These are phyloP conservation scores for Ariolimax columbianus DNA, from an alignment of 2,888 invertebrate genomes.

Conservation along the genomic window DNA sequence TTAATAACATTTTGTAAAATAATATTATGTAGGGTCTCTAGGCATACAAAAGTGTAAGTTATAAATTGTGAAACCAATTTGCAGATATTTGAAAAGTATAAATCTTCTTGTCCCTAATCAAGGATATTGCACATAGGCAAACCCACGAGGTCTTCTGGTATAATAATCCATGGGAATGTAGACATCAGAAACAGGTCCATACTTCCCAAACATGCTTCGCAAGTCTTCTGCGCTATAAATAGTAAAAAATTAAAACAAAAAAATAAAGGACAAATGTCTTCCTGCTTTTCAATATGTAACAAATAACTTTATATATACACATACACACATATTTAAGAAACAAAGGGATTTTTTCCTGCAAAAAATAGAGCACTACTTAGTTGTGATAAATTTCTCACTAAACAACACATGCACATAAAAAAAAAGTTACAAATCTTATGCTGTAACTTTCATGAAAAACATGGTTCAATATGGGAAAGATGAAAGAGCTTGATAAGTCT, in stretches of 20 bases:
- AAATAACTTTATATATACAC: too few species aligned
- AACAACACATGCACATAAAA: too few species aligned
- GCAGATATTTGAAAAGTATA: not conserved
- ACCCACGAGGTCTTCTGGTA: conserved; percentile 79
- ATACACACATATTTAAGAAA: too few species aligned
- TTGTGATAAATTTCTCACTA: too few species aligned
- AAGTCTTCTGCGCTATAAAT: conserved; percentile 79
- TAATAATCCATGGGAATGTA: conserved; percentile 81
- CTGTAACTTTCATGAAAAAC: too few species aligned
- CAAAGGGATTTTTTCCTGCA: too few species aligned
- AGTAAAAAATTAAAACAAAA: conserved; percentile 24
- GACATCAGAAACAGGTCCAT: conserved; percentile 80
- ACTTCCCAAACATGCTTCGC: conserved; percentile 80
- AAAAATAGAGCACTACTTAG: too few species aligned
- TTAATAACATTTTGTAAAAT: not conserved
- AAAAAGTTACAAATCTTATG: too few species aligned
- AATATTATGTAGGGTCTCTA: not conserved
- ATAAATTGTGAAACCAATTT: not conserved
- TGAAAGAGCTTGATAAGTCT: too few species aligned
- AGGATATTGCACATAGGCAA: conserved; percentile 82
- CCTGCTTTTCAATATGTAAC: too few species aligned
- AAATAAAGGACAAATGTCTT: not conserved
- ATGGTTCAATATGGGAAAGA: too few species aligned
- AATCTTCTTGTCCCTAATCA: conserved; percentile 56
- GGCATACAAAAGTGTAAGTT: not conserved